Base-by-base conservation (phyloP, 2,888 invertebrate genomes). In the Ommatoiulus sabulosus region DNA sequence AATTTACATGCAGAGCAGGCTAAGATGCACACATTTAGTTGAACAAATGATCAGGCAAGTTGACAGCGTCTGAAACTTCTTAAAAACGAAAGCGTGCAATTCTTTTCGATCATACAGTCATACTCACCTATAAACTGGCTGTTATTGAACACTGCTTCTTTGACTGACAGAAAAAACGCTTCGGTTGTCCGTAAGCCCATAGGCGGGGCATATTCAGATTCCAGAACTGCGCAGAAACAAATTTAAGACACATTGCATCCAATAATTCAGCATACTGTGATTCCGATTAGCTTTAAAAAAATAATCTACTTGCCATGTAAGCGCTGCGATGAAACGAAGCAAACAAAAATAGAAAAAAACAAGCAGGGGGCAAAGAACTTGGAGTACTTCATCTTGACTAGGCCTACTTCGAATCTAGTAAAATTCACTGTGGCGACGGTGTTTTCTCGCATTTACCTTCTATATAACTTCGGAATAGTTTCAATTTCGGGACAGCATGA, bases 121-220 rank as follows among this genome's bases (percentile, higher is more conserved):
- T 84, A 43, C 85, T 85, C 10, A 88, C 88, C 43, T 4, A 84
- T n/a, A 63, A 85, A 88, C n/a, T 86, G 46, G 88, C 85, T 88
- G 88, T 48, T 43, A 57, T 88, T 88, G 88, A 88, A 88, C 4
- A 88, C 17, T 10, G 24, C 48, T 35, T 88, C 86, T 24, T 88
- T 88, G 17, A 88, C 46, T 35, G 88, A 88, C 7, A 88, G 44
- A 35, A 46, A 24, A 48, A 88, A 88, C 5, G 88, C 85, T 46
- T 88, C 84, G 10, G 44, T 86, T 46, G 44, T 35, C 20, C 7
- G n/a, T 44, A 88, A 35, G 10, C 5, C 1, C 63, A 63, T 5
- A 4, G 63, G 63, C 20, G 63, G 63, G 6, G 63, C 63, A 20
- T 20, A 63, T 4, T 63, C 63, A 7, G 10, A 8, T 20, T 63